These are phyloP conservation scores for Sinotaia quadrata DNA, from an alignment of 2,888 invertebrate species.

Conservation along the genomic window DNA sequence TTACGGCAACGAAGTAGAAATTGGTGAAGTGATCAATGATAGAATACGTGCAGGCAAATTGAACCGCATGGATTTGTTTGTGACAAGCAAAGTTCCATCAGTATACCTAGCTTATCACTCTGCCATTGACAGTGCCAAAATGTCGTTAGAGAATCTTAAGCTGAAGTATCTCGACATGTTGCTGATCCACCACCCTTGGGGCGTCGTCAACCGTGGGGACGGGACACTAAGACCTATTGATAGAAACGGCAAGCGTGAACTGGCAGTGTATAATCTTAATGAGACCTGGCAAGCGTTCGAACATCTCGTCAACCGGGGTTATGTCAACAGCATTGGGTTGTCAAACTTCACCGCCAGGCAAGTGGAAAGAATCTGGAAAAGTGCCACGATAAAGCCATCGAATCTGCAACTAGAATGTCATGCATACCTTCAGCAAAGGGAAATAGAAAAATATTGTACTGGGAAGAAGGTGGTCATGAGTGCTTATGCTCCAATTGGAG, in stretches of 20 bases:
- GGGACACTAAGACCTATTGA: slow-evolving; percentile 39
- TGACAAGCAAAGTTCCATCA: slow-evolving; percentile 54
- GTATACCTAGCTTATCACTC: slow-evolving; percentile 41
- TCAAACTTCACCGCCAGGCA: slow-evolving; percentile 58
- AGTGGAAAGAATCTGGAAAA: slow-evolving; percentile 45
- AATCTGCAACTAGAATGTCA: slow-evolving; percentile 61
- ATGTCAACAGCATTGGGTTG: slow-evolving; percentile 52
- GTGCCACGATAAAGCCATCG: slow-evolving; percentile 46
- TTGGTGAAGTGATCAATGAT: slow-evolving; percentile 48
- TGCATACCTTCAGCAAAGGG: slow-evolving; percentile 52
- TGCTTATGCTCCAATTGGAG: slow-evolving; percentile 54
- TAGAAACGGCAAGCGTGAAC: slow-evolving; percentile 38
- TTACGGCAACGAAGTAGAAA: slow-evolving; percentile 54
- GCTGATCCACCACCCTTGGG: slow-evolving; percentile 61
- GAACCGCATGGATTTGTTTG: slow-evolving; percentile 50
- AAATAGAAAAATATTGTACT: slow-evolving; percentile 46
- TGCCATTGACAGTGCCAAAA: slow-evolving; percentile 43
- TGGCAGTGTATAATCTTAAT: slow-evolving; percentile 42
- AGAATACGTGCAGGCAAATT: slow-evolving; percentile 45
- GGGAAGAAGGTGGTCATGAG: slow-evolving; percentile 46
- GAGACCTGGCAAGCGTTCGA: slow-evolving; percentile 57
- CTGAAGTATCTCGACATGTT: slow-evolving; percentile 55
- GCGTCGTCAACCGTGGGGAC: slow-evolving; percentile 44
- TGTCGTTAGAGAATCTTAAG: slow-evolving; percentile 51
- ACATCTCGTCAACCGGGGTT: slow-evolving; percentile 40